Evolutionary conservation across 2,797 vertebrate genomes (phyloP).

Genomic region (Peromyscus attwateri): DNA sequence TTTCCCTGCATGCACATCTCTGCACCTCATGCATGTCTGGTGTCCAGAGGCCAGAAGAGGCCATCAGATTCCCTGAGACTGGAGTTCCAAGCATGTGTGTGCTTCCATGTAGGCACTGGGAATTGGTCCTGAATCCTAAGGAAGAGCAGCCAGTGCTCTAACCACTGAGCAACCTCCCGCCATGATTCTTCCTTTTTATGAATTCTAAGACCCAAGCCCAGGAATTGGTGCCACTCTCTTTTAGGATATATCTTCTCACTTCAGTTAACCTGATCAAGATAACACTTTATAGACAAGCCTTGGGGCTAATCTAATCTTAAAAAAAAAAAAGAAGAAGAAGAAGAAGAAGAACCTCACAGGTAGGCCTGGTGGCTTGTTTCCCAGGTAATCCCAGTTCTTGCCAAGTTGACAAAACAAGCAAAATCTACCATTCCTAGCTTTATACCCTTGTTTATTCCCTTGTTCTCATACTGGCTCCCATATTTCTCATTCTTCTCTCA

Average conservation of each 20-base stretch:
- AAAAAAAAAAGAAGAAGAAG: no score
- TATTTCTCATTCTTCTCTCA: neutral
- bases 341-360: neutral
- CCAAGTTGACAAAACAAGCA: neutral
- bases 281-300: neutral
- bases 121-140: neutral
- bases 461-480: neutral
- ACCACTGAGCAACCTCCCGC: neutral
- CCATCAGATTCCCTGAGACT: neutral
- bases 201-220: neutral
- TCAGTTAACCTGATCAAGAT: neutral
- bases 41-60: neutral
- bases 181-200: neutral
- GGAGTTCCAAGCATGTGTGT: neutral
- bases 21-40: no score
- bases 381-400: neutral
- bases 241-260: neutral
- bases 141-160: neutral
- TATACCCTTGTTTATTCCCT: no score
- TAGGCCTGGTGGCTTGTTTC: neutral
- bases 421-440: no score
- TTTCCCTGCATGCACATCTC: no score
- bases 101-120: neutral
- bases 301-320: neutral
- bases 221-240: neutral